Base-by-base conservation (phyloP, 2,888 invertebrate species). In the Sepiola atlantica region DNA sequence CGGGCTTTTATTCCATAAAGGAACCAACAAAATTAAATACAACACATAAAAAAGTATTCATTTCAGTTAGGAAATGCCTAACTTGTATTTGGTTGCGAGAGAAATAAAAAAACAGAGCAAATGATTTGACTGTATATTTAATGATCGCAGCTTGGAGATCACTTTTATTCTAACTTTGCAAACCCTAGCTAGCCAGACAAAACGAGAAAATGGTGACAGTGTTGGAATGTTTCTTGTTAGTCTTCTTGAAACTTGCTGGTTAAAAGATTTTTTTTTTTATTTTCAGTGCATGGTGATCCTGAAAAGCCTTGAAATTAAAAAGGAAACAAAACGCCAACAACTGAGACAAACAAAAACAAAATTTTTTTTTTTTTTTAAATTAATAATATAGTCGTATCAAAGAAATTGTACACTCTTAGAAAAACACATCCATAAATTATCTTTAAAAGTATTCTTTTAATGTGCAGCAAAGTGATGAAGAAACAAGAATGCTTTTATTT, bases 251-350 rank as follows among this genome's bases (percentile, higher is more conserved):
- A 77, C 16, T 77, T 77, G 32, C 77, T 14, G 77, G 20, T 77
- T 77, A 77, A 77, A 32, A n/a, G 4, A n/a, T 12, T 20, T 16
- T 57, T 57, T 57, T 57, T 21, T 57, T 21, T 21, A 57, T 77
- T 77, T 77, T 32, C 77, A 32, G 32, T 32, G n/a, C 16, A 77
- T 77, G 32, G n/a, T 77, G 77, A 77, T 32, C n/a, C n/a, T 77
- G 77, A 77, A 77, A 77, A 77, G n/a, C 77, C n/a, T 77, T 77
- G 77, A 77, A 77, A 77, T 77, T n/a, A 77, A 77, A 77, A 77
- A 77, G 32, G 32, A 6, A n/a, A 77, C 21, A 61, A 21, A n/a
- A n/a, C 45, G 16, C 77, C 77, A 77, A n/a, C n/a, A 14, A 14
- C 77, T 77, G 77, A n/a, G 77, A 18, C 77, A 77, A 77, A 77